Conservation (phyloP, 2,113 vertebrate species). For the Campylomormyrus tamandua region DNA sequence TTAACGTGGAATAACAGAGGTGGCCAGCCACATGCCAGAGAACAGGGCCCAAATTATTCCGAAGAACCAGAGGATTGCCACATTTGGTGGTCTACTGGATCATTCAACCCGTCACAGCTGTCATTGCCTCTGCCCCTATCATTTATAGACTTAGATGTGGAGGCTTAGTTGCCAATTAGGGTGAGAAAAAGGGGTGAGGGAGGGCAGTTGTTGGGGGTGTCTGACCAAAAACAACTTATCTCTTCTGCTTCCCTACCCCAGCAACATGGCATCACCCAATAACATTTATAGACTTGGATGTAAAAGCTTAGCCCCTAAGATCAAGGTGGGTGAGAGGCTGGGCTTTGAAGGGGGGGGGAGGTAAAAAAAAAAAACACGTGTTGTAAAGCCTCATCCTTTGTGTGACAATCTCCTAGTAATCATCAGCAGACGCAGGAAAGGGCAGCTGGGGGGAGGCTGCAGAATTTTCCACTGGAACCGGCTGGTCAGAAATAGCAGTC, state of each 20-base stretch:
- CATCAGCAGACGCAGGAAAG: constrained; percentile 1
- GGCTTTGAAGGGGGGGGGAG: neutral
- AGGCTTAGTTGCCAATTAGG: neutral
- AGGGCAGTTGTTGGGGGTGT: neutral
- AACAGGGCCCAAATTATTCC: neutral
- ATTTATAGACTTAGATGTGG: neutral
- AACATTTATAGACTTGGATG: constrained; percentile 4
- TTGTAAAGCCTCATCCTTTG: constrained; percentile 7
- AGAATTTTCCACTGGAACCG: neutral
- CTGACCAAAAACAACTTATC: constrained; percentile 11
- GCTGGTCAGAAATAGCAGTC: constrained; percentile 10
- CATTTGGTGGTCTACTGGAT: neutral
- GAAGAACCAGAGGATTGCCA: neutral
- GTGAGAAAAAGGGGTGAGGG: neutral
- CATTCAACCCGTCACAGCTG: neutral
- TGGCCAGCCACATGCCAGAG: neutral
- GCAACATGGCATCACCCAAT: constrained; percentile 1
- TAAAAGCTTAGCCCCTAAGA: neutral
- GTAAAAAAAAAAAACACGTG: neutral
- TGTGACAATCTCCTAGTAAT: constrained; percentile 9
- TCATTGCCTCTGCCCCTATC: neutral
- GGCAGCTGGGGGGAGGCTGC: neutral
- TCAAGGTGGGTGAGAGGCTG: neutral
- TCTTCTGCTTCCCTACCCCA: neutral
- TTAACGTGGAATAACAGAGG: neutral